Evolutionary conservation across 2,797 vertebrate genomes (phyloP), one percentile per base, ranked within the genome.

Genomic region (Toxotes lorentzi): DNA sequence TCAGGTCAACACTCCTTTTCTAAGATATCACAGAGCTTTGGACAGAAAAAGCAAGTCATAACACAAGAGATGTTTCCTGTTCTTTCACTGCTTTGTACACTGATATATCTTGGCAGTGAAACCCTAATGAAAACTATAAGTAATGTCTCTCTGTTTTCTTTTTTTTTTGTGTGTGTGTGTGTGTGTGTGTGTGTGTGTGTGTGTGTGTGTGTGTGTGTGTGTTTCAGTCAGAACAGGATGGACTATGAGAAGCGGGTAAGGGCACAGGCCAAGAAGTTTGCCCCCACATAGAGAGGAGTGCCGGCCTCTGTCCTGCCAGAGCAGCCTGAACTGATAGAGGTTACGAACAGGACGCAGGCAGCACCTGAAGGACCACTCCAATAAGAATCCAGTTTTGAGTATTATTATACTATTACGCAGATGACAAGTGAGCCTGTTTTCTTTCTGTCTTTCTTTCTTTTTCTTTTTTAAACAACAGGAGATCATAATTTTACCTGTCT

Each of bases 261-360:
- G 89, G 93, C 95, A 19, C 95, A 96, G 91, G 95, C 95, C 86
- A 95, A 95, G 93, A 96, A 95, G 92, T 96, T 95, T 63, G 94
- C 95, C 70, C 95, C 95, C 40, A 94, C 95, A 93, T 96, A 96
- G 80, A 93, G 85, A 10, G 82, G 71, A 69, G 30, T 32, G 50
- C 50, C 13, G 66, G 50, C 73, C 78, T 78, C 38, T 10, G 21
- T 50, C 73, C 80, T 45, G 27, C 79, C 86, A 61, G 81, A 86
- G 74, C 84, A 82, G 81, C 85, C 79, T 81, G 87, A 85, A 70
- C 76, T 30, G 58, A 84, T 35, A 71, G 66, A 79, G 80, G 72
- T 65, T 41, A 54, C 65, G 70, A 68, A 58, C 67, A 59, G 76
- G 71, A 85, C 72, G 81, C 85, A 76, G 90, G 85, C 79, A 83